These are phyloP conservation scores for Leptinotarsa rubiginosa DNA, from an alignment of 2,888 invertebrate genomes.

Conservation along the genomic window DNA sequence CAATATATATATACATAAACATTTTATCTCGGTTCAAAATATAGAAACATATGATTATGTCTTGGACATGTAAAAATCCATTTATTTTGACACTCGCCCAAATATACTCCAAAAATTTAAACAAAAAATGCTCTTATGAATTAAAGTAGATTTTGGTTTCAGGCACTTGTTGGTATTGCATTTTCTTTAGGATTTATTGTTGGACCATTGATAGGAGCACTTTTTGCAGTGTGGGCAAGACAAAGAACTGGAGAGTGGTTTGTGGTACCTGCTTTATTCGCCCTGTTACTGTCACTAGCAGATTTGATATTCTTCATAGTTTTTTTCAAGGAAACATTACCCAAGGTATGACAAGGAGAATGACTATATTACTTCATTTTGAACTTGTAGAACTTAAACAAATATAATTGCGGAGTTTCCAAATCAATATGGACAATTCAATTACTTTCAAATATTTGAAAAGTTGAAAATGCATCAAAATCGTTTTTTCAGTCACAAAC, in stretches of 20 bases:
- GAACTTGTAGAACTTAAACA: too few species aligned
- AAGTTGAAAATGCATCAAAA: background rate
- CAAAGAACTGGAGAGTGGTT: constrained; percentile 79
- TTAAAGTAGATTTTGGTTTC: constrained; percentile 57
- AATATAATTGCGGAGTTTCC: too few species aligned
- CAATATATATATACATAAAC: too few species aligned
- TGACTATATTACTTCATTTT: too few species aligned
- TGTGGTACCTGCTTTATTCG: constrained; percentile 83
- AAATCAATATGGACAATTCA: too few species aligned
- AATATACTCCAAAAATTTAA: too few species aligned
- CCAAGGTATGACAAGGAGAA: constrained; percentile 69
- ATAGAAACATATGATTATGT: too few species aligned
- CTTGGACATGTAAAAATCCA: too few species aligned
- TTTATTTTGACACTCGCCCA: too few species aligned
- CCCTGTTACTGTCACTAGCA: constrained; percentile 77
- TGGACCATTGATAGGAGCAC: constrained; percentile 94
- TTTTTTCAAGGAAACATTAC: constrained; percentile 87
- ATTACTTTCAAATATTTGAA: background rate
- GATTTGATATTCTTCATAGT: constrained; percentile 82
- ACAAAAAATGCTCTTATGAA: background rate
- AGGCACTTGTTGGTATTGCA: constrained; percentile 97
- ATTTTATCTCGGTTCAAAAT: too few species aligned
- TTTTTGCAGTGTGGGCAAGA: constrained; percentile 79
- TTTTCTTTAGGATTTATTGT: constrained; percentile 98
- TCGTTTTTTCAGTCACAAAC: too few species aligned